Evolutionary conservation across 2,888 invertebrate genomes (phyloP), one percentile per base, ranked within the genome.

Genomic region (Agrochola macilenta): DNA sequence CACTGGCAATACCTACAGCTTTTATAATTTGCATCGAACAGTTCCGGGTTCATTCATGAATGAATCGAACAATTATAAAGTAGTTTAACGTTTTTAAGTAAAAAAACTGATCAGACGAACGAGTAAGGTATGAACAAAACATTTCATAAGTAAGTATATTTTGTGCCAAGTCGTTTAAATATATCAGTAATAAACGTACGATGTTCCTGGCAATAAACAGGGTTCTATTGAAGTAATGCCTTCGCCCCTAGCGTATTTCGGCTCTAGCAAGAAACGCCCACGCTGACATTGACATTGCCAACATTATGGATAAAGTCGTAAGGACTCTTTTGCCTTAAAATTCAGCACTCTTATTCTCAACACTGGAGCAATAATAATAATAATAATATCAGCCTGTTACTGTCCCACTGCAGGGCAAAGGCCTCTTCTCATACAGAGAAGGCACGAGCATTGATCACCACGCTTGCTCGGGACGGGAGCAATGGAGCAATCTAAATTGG

Each of bases 1-100:
- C 49, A 68, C 26, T 68, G 58, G 54, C 73, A 35, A 73, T 60
- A 63, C 17, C 54, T 49, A 43, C 30, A n/a, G 43, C 66, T 74
- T 68, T 74, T 69, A 64, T 54, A 76, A 73, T 68, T 61, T 77
- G 66, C 69, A 83, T 63, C 52, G 23, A 52, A 20, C 0, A 74
- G 70, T 81, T 81, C 84, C 84, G 84, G 84, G 78, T 84, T 84
- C 72, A 78, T 81, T 63, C 72, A 65, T 69, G 64, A 74, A 81
- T 78, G 66, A 20, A 52, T 74, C n/a, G 14, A 17, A 61, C 35
- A 60, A 72, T 72, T 60, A 69, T 63, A 52, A 30, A 76, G 11
- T 30, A 43, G 74, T 69, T 69, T 79, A 71, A 66, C 61, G 54
- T 79, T 54, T 54, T 61, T 35, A 0, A 14, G 23, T 23, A 74